A percentile compares a stretch with the other conserved stretches of the same genome.
Evolutionary conservation across 2,797 vertebrate genomes (phyloP).

Genomic region (Gymnopithys bicolor): DNA sequence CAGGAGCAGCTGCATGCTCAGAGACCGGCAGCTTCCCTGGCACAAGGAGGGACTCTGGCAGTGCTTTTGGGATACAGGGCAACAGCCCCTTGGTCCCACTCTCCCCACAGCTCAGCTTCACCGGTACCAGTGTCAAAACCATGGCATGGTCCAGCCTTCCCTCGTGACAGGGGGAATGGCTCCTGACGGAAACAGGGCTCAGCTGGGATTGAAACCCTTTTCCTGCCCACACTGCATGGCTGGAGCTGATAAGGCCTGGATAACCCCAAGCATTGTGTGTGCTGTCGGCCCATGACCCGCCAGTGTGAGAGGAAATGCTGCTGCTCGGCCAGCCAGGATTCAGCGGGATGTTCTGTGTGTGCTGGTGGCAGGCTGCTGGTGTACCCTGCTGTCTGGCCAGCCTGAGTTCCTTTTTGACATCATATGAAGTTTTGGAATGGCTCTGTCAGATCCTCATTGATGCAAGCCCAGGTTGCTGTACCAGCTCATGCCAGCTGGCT

Average conservation of each 20-base stretch:
- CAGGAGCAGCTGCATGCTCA: not conserved
- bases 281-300: rapidly evolving
- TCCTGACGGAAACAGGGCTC: not conserved
- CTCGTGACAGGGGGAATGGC: not conserved
- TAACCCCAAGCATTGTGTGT: conserved; percentile 43
- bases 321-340: not conserved
- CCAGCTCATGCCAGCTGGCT: rapidly evolving
- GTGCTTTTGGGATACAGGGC: not conserved
- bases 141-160: not conserved
- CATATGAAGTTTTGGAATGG: not conserved
- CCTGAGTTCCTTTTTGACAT: not conserved
- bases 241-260: conserved; percentile 33
- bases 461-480: not conserved
- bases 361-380: rapidly evolving
- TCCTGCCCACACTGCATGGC: not conserved
- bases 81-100: rapidly evolving
- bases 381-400: not conserved
- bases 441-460: not conserved
- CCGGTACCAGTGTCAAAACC: rapidly evolving
- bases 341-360: not conserved
- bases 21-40: not conserved
- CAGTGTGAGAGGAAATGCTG: not conserved
- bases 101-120: not conserved
- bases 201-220: conserved; percentile 37
- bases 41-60: not conserved